Evolutionary conservation across 2,888 invertebrate genomes (phyloP).

Genomic region (Neoscelio sp.): DNA sequence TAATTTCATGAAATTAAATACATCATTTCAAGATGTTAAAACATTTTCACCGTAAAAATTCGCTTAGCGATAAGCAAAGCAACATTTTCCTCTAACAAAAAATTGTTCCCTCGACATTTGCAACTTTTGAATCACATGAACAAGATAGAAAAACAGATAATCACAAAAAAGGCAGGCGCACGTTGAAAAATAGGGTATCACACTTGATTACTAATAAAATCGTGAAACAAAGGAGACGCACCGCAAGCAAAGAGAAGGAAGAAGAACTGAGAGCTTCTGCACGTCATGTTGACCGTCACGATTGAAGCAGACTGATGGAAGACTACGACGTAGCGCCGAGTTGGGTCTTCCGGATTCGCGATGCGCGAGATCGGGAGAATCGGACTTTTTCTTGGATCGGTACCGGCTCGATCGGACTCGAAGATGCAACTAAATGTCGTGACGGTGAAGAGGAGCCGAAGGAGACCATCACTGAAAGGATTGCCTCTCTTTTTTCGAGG

Average conservation of each 20-base stretch:
- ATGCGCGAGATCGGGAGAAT: conserved; percentile 47
- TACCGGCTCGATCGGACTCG: conserved; percentile 78
- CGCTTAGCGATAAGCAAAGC: too few species aligned
- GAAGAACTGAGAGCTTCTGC: conserved; percentile 47
- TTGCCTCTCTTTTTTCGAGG: conserved; percentile 66
- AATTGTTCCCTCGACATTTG: too few species aligned
- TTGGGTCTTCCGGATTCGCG: conserved; percentile 53
- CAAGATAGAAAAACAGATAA: too few species aligned
- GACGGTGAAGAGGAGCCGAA: conserved; percentile 73
- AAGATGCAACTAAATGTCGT: conserved; percentile 80
- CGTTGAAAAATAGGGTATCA: too few species aligned
- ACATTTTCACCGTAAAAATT: too few species aligned
- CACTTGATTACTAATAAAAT: not conserved
- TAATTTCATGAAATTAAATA: too few species aligned
- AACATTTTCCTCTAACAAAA: too few species aligned
- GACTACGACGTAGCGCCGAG: not conserved
- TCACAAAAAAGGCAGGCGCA: not conserved
- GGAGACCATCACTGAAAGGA: conserved; percentile 67
- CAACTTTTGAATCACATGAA: too few species aligned
- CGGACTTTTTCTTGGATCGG: conserved; percentile 32
- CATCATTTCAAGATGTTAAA: too few species aligned
- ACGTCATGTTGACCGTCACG: conserved; percentile 55
- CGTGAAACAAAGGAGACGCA: conserved; percentile 46
- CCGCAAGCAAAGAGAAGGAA: conserved; percentile 52
- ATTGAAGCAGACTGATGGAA: not conserved